phyloP scores from a whole-genome alignment of 2,797 vertebrate species.

The Enteromius thamalakanensis region DNA sequence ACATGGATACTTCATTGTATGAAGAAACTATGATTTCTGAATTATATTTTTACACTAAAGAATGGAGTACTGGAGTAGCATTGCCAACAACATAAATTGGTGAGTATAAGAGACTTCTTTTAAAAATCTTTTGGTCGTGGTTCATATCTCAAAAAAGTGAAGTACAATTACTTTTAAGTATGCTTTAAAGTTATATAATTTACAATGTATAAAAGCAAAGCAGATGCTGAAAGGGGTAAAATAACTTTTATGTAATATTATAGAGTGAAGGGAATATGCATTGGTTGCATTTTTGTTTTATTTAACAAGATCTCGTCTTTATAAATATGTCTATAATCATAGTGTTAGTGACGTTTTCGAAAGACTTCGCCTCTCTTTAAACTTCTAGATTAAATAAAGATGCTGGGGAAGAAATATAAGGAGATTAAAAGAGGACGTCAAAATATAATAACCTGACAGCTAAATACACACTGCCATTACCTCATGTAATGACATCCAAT shows the following conservation, averaged over 20 bases:
- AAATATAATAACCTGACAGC: constrained; percentile 70
- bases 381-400: constrained; percentile 35
- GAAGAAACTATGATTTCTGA: background rate
- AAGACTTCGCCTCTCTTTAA: background rate
- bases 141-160: background rate
- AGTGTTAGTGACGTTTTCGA: background rate
- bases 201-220: constrained; percentile 16
- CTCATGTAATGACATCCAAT: constrained; percentile 78
- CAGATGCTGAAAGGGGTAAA: background rate
- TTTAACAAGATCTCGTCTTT: background rate
- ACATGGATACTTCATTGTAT: too few relatives aligned
- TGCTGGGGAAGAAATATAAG: constrained; percentile 49
- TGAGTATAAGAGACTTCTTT: background rate
- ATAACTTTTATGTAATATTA: background rate
- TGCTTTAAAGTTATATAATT: background rate
- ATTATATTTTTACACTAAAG: too few relatives aligned
- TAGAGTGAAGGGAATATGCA: background rate
- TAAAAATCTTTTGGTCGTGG: background rate
- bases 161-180: background rate
- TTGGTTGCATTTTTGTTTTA: constrained; percentile 1
- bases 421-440: constrained; percentile 59
- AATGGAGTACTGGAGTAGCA: background rate
- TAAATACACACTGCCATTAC: constrained; percentile 75
- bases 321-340: background rate
- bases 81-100: background rate